Base-by-base conservation (phyloP, 2,797 vertebrate species). In the Lepidocolaptes lacrymiger region DNA sequence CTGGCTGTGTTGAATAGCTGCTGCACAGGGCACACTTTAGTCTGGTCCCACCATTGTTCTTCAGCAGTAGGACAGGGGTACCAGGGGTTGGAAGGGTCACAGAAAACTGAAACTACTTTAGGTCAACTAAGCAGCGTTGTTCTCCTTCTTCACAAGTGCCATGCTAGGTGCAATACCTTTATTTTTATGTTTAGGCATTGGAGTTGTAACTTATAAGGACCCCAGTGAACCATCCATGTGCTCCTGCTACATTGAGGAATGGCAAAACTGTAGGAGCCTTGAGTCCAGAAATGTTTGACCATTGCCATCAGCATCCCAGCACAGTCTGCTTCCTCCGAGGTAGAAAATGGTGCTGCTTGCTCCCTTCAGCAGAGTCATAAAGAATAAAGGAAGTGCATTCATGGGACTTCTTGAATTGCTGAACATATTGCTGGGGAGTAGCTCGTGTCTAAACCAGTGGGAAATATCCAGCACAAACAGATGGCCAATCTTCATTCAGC, bases 391-490 rank as follows among this genome's bases (percentile, higher is more conserved):
- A 92, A 63, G 48, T 67, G 12, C 1, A 0, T 69, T 88, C 79
- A 63, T 26, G 61, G 75, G 44, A 41, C 37, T 61, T 63, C 23
- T 46, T 69, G 72, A 85, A 67, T 66, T 82, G 46, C 28, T 89
- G 78, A 92, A 61, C 67, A 34, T 77, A 59, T n/a, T 89, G 68
- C 72, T 44, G 77, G 37, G 11, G 71, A 89, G 72, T 63, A 89
- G 61, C 72, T 90, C 67, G 37, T 61, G 72, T 89, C 54, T 85
- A 54, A 85, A 89, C 23, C 5, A 5, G 49, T 78, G 69, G 82
- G 72, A 89, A 64, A 80, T 77, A 85, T 9, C 66, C 61, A 61
- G 87, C 77, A 39, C 68, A 91, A 79, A 74, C 91, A 95, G 94
- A 88, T 95, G 94, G 85, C 41, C 30, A 18, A 30, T 91, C 54